These are phyloP conservation scores for Hemicrepidius hirtus DNA, from an alignment of 2,888 invertebrate species.

Conservation along the genomic window DNA sequence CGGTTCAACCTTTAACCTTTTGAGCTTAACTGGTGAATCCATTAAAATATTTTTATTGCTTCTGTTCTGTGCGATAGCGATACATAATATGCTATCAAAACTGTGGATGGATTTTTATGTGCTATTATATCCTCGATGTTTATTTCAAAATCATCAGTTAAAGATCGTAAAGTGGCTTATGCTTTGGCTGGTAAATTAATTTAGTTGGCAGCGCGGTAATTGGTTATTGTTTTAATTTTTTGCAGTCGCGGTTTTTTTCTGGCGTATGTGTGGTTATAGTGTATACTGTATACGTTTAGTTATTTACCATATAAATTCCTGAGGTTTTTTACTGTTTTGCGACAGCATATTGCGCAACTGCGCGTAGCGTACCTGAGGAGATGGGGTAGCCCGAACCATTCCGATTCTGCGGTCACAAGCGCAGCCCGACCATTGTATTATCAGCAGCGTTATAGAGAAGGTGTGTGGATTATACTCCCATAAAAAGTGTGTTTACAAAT, in stretches of 20 bases:
- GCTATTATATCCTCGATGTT: slow-evolving; percentile 31
- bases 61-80: slow-evolving; percentile 22
- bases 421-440: slow-evolving; percentile 60
- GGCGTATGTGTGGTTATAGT: slow-evolving; percentile 35
- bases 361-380: slow-evolving; percentile 57
- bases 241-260: slow-evolving; percentile 30
- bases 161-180: slow-evolving; percentile 36
- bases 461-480: slow-evolving; percentile 49
- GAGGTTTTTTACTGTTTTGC: slow-evolving; percentile 55
- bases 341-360: slow-evolving; percentile 61
- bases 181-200: slow-evolving; percentile 39
- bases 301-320: slow-evolving; percentile 47
- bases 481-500: slow-evolving; percentile 47
- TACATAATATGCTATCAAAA: slow-evolving; percentile 36
- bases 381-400: slow-evolving; percentile 59
- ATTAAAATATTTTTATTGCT: slow-evolving; percentile 36
- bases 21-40: slow-evolving; percentile 9
- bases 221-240: slow-evolving; percentile 48
- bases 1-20: slow-evolving; percentile 12
- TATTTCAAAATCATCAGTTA: slow-evolving; percentile 32
- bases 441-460: slow-evolving; percentile 56
- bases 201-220: slow-evolving; percentile 36
- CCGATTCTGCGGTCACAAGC: slow-evolving; percentile 58
- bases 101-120: slow-evolving; percentile 35
- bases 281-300: slow-evolving; percentile 40